These are phyloP conservation scores for Accipiter virgatus DNA, from an alignment of 2,113 vertebrate genomes.

Conservation along the genomic window DNA sequence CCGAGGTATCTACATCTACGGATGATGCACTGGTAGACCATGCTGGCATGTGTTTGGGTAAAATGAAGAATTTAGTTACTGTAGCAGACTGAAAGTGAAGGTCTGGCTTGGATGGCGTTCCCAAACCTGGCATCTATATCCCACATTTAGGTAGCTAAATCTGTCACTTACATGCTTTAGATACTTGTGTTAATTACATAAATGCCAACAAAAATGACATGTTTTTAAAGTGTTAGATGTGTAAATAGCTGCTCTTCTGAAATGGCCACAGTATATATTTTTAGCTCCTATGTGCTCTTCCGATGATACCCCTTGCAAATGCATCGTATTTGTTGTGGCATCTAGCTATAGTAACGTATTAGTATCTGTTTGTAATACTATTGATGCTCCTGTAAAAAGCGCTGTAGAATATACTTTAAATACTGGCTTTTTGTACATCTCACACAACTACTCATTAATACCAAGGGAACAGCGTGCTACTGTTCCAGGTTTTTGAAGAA, in stretches of 20 bases:
- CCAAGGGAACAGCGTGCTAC: background rate
- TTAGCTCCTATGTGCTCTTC: background rate
- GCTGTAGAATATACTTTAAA: background rate
- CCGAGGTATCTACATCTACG: background rate
- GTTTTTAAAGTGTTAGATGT: background rate
- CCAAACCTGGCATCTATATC: background rate
- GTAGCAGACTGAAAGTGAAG: background rate
- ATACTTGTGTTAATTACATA: background rate
- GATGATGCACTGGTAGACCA: rapidly evolving
- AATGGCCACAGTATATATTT: background rate
- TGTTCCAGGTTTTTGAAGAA: constrained; percentile 30
- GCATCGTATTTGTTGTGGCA: background rate
- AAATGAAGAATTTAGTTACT: background rate
- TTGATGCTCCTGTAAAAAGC: background rate
- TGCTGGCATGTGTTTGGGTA: background rate
- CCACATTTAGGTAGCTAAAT: background rate
- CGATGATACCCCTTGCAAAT: background rate
- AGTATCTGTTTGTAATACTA: background rate
- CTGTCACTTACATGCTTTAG: background rate
- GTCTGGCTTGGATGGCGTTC: background rate
- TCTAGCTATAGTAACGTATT: background rate
- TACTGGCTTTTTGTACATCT: background rate
- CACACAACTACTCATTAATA: background rate
- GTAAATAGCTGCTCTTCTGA: constrained; percentile 4
- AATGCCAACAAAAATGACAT: background rate